Evolutionary conservation across 2,888 invertebrate species (phyloP), one percentile per base, ranked within the genome.

Genomic region (Cistogaster globosa): DNA sequence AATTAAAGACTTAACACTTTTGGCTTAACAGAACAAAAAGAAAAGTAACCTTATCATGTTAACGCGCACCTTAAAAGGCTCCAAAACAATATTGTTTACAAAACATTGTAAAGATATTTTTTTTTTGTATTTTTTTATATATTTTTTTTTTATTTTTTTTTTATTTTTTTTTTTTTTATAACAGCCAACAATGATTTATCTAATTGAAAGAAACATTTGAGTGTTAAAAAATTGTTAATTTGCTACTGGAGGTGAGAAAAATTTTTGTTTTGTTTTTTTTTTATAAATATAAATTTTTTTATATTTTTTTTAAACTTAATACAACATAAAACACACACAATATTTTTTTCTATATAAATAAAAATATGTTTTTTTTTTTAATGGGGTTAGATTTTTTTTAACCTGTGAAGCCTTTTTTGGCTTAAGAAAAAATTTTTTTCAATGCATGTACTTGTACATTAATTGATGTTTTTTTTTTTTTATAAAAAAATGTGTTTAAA

Each of bases 211-310:
- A 84, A 82, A 68, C 36, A 68, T 63, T 53, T 71, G 79, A 87
- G 81, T 76, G 82, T 86, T 77, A 84, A 78, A 79, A 67, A 51
- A 45, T 65, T 67, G 38, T 6, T 22, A 26, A 38, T 85, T 45
- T 77, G 83, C 72, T 71, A 83, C 60, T 26, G 72, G 87, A 88
- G 88, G 88, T 88, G 88, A 88, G 88, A 88, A 83, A 57, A 71
- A 77, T 86, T 84, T 86, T 88, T 86, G 81, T 86, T 87, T 84
- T 81, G 57, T 80, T 84, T 86, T 88, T 26, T n/a, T 87, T 86
- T 86, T 45, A 38, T 68, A 71, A 68, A 83, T 72, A 72, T 53
- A 65, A 75, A 60, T 65, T 62, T 77, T 75, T 65, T 71, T 77
- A 77, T 51, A 63, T 42, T 81, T 81, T 77, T 80, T 83, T 80